Evolutionary conservation across 2,797 vertebrate genomes (phyloP).

Genomic region (Nyctalus aviator): DNA sequence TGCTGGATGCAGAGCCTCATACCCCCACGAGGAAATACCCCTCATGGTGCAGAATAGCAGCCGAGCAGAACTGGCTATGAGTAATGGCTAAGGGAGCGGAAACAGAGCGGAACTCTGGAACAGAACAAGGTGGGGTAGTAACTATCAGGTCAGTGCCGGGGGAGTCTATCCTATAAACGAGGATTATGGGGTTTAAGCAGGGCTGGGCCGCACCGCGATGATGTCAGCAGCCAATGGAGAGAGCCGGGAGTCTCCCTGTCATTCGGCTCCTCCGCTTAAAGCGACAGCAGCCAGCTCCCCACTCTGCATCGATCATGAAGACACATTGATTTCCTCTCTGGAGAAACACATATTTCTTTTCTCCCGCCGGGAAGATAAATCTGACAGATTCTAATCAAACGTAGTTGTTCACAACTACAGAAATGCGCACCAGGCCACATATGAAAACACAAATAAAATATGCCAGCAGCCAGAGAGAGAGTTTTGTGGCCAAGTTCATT

Average conservation of each 20-base stretch:
- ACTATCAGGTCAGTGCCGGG: conserved; percentile 77
- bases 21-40: background rate
- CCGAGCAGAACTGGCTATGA: conserved; percentile 53
- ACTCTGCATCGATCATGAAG: conserved; percentile 88
- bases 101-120: conserved; percentile 49
- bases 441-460: conserved; percentile 76
- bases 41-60: background rate
- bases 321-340: conserved; percentile 90
- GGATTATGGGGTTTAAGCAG: conserved; percentile 81
- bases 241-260: conserved; percentile 21
- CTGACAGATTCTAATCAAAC: conserved; percentile 90
- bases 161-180: conserved; percentile 82
- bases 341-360: conserved; percentile 89
- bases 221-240: conserved; percentile 76
- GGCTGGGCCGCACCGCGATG: conserved; percentile 76
- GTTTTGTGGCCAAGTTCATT: conserved; percentile 77
- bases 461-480: background rate
- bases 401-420: conserved; percentile 86
- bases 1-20: background rate
- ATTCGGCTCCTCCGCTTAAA: conserved; percentile 82
- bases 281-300: conserved; percentile 81
- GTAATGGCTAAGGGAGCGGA: conserved; percentile 60
- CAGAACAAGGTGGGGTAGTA: no score
- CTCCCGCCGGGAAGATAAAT: conserved; percentile 87
- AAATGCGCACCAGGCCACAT: conserved; percentile 73